These are phyloP conservation scores for Myiagra hebetior DNA, from an alignment of 2,113 vertebrate genomes.

Conservation along the genomic window DNA sequence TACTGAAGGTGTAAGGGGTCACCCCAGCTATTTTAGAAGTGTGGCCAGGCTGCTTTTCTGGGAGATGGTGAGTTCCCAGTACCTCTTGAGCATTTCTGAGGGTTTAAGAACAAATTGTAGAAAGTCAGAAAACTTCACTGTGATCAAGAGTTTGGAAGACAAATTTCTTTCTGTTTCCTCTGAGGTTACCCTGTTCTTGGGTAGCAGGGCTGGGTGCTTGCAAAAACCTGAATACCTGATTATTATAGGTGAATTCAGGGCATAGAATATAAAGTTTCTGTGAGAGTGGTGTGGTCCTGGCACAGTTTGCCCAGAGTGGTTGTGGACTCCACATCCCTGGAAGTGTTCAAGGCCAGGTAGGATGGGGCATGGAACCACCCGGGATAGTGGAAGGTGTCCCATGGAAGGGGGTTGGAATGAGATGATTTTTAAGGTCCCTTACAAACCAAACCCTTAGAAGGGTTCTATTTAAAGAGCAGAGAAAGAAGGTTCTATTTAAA, in stretches of 20 bases:
- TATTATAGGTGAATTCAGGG: background rate
- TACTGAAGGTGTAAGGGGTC: background rate
- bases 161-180: background rate
- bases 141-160: rapidly evolving
- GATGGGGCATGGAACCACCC: no score
- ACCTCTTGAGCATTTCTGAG: background rate
- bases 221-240: background rate
- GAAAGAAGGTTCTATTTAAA: no score
- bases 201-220: background rate
- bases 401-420: background rate
- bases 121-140: background rate
- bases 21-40: background rate
- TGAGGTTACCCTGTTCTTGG: background rate
- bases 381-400: no score
- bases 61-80: background rate
- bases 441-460: background rate
- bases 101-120: background rate
- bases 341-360: background rate
- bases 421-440: background rate
- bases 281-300: background rate
- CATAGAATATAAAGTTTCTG: background rate
- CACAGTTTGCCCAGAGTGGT: background rate
- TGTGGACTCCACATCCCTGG: background rate
- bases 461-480: no score
- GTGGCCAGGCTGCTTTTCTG: rapidly evolving